Conservation (phyloP, 2,113 vertebrate genomes). For the Stegastes partitus region DNA sequence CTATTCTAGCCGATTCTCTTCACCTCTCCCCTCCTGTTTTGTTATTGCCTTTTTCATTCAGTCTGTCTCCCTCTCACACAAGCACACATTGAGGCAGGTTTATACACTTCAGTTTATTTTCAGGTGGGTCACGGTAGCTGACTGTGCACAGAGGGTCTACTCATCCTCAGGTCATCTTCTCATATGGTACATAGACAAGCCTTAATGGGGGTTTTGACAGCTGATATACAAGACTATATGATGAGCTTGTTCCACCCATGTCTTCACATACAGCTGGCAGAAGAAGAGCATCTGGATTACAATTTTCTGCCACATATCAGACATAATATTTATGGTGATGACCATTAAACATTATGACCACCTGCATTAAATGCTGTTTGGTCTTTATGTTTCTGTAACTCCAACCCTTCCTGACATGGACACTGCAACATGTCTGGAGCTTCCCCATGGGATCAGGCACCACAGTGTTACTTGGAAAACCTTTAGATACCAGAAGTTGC, state of each 20-base stretch:
- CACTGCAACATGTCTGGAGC: too few species aligned
- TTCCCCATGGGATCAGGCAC: too few species aligned
- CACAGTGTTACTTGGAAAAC: too few species aligned
- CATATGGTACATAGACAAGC: neutral
- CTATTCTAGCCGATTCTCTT: slow-evolving; percentile 7
- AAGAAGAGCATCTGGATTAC: neutral
- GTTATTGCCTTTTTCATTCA: slow-evolving; percentile 8
- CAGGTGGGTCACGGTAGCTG: slow-evolving; percentile 18
- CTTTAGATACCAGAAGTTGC: too few species aligned
- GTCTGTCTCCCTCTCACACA: neutral
- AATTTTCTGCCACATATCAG: neutral
- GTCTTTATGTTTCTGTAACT: too few species aligned
- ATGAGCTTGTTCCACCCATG: neutral
- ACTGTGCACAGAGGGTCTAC: neutral
- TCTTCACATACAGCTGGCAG: neutral
- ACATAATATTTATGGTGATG: too few species aligned
- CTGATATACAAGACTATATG: neutral
- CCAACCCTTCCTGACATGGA: too few species aligned
- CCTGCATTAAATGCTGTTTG: too few species aligned
- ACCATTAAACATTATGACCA: too few species aligned
- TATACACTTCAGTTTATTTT: neutral
- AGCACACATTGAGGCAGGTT: neutral
- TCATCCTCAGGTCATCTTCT: neutral
- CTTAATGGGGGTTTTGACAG: too few species aligned
- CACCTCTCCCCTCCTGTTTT: neutral